Percentiles rank a stretch among this genome's conserved stretches.
Evolutionary conservation across 2,113 vertebrate species (phyloP).

Genomic region (Thermophis baileyi): DNA sequence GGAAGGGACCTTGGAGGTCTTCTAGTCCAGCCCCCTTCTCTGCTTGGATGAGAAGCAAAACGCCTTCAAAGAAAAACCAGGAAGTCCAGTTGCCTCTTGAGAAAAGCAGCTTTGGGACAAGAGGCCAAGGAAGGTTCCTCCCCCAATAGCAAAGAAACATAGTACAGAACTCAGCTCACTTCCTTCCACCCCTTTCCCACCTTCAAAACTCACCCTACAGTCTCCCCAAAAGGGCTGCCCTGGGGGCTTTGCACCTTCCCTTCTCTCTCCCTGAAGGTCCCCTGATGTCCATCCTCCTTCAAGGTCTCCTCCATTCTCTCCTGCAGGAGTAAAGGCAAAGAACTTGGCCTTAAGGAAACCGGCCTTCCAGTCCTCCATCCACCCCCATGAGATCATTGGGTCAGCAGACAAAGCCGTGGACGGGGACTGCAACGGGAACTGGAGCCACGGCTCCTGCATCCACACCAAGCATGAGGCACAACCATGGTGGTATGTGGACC

Average conservation of each 20-base stretch:
- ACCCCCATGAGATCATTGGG: rapidly evolving
- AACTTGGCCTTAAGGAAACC: not conserved
- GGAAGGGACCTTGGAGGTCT: too few relatives aligned
- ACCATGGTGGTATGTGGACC: conserved; percentile 49
- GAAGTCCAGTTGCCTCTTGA: too few relatives aligned
- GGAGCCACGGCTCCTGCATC: not conserved
- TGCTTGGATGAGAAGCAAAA: too few relatives aligned
- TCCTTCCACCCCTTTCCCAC: not conserved
- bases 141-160: not conserved
- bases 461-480: not conserved
- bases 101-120: too few relatives aligned
- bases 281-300: not conserved
- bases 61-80: too few relatives aligned
- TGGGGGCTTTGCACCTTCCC: not conserved
- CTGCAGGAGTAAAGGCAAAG: not conserved
- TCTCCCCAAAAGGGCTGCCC: not conserved
- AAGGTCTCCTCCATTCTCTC: not conserved
- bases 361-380: not conserved
- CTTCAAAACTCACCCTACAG: not conserved
- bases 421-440: not conserved
- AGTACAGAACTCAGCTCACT: not conserved
- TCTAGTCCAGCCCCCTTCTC: too few relatives aligned
- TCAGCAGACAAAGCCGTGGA: not conserved
- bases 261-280: not conserved
- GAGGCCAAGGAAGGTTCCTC: too few relatives aligned